These are phyloP conservation scores for Drosophila varians DNA, from an alignment of 1,140 invertebrate species.

Conservation along the genomic window DNA sequence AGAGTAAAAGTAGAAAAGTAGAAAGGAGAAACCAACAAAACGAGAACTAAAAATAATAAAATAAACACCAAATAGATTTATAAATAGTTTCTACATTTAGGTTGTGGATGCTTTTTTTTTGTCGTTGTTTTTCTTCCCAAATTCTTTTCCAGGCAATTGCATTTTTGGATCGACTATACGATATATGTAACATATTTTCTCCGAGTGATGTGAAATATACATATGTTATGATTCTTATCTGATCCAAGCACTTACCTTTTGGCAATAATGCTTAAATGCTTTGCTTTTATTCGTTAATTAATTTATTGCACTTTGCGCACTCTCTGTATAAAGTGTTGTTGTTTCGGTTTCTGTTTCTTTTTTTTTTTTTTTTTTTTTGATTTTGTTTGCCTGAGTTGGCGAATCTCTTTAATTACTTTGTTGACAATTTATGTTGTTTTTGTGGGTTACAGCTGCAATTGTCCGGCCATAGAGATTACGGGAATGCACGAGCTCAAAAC, in stretches of 20 bases:
- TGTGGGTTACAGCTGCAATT: constrained; percentile 15
- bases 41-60: constrained; percentile 12
- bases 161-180: constrained; percentile 4
- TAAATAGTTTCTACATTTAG: constrained; percentile 28
- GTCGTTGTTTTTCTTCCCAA: neutral
- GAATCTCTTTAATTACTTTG: constrained; percentile 30
- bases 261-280: neutral
- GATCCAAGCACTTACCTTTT: constrained; percentile 25
- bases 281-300: constrained; percentile 17
- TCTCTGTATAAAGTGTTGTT: neutral
- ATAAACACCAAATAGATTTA: constrained; percentile 11
- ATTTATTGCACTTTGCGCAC: constrained; percentile 4
- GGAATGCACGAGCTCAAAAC: constrained; percentile 4
- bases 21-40: neutral
- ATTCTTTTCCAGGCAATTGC: constrained; percentile 19
- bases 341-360: neutral
- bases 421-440: constrained; percentile 7
- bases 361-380: neutral
- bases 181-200: neutral
- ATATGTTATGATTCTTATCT: constrained; percentile 12
- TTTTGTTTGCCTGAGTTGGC: constrained; percentile 5
- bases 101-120: neutral
- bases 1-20: neutral
- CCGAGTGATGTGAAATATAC: neutral
- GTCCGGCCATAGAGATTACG: constrained; percentile 19